Conservation (phyloP, 2,113 vertebrate species). For the Takifugu flavidus region DNA sequence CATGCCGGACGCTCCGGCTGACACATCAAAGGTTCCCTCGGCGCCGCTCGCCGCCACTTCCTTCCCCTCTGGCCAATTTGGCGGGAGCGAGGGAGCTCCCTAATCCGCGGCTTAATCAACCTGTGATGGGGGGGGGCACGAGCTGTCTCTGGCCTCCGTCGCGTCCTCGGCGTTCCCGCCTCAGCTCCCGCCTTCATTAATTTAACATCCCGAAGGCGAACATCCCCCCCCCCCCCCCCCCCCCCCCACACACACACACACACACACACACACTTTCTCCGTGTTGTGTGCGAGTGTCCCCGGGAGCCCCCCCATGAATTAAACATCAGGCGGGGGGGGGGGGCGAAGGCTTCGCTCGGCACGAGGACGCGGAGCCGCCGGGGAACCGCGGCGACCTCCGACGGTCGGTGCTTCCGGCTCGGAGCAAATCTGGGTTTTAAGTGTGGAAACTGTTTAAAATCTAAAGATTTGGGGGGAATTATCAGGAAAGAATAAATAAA, state of each 20-base stretch:
- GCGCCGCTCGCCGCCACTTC: conserved; percentile 24
- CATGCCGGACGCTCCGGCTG: conserved; percentile 45
- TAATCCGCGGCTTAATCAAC: conserved; percentile 65
- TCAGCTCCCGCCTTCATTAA: conserved; percentile 22
- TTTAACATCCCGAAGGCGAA: conserved; percentile 43
- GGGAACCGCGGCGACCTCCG: conserved; percentile 64
- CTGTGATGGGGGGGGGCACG: conserved; percentile 55
- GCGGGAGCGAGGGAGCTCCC: conserved; percentile 52
- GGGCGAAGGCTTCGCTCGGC: conserved; percentile 47
- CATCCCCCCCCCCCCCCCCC: conserved; percentile 29
- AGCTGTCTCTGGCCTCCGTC: conserved; percentile 31
- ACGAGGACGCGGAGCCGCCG: conserved; percentile 52
- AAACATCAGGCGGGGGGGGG: conserved; percentile 69
- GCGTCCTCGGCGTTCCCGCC: conserved; percentile 7
- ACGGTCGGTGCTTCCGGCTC: conserved; percentile 19
- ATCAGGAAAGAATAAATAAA: too few relatives aligned
- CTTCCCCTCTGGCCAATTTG: conserved; percentile 62
- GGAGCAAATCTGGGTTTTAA: too few relatives aligned
- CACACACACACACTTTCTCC: not conserved
- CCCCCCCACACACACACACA: conserved; percentile 5
- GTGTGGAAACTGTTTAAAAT: too few relatives aligned
- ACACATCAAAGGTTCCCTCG: conserved; percentile 52
- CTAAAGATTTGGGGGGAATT: too few relatives aligned
- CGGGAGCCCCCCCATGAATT: conserved; percentile 64
- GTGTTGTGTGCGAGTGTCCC: conserved; percentile 57